Evolutionary conservation across 2,113 vertebrate genomes (phyloP).

Genomic region (Eublepharis macularius): DNA sequence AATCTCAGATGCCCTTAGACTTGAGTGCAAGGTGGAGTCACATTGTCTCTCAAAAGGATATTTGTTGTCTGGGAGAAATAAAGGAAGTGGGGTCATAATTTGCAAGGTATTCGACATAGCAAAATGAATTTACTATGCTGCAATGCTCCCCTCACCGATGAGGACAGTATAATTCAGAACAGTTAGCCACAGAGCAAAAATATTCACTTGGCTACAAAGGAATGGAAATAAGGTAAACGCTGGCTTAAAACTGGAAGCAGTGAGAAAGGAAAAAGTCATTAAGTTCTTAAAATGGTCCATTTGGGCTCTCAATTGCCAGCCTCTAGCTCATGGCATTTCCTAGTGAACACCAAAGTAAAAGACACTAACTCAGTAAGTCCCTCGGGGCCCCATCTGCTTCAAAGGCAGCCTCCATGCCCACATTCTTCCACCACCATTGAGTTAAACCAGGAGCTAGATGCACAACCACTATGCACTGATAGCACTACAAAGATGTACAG

Average conservation of each 20-base stretch:
- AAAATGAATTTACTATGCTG: conserved; percentile 13
- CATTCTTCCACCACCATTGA: not conserved
- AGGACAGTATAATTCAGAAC: not conserved
- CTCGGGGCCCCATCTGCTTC: too few relatives aligned
- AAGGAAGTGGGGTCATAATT: not conserved
- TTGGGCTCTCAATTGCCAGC: not conserved
- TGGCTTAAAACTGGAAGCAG: not conserved
- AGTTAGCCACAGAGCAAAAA: not conserved
- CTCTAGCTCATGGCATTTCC: not conserved
- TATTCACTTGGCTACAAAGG: conserved; percentile 7
- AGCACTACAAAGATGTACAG: not conserved
- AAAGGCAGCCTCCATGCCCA: not conserved
- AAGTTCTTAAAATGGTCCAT: not conserved
- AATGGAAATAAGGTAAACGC: not conserved
- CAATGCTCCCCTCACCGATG: not conserved
- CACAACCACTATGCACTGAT: too few relatives aligned
- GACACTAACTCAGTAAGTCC: not conserved
- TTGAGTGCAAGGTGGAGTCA: not conserved
- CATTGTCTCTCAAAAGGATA: not conserved
- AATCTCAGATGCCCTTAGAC: conserved; percentile 19
- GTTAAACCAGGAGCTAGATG: not conserved
- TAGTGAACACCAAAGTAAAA: not conserved
- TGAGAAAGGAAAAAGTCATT: not conserved
- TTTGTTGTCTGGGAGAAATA: not conserved
- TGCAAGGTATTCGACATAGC: conserved; percentile 2